Percentiles rank a stretch among this genome's conserved stretches.
These are phyloP conservation scores for fruit fly (Drosophila melanogaster) DNA, from an alignment of 1,140 invertebrate genomes.

Conservation along the genomic window Release_6_plus_ISO1_MT NT_037436.4:4265001-4265500, in stretches of 20 bases:
- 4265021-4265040: too few relatives aligned
- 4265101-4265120: neutral
- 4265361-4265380: slow-evolving; percentile 4
- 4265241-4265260: slow-evolving; percentile 41
- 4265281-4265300: slow-evolving; percentile 31
- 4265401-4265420: slow-evolving; percentile 47
- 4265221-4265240: slow-evolving; percentile 30
- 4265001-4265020: too few relatives aligned
- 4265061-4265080: too few relatives aligned
- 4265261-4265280: slow-evolving; percentile 62
- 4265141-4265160: neutral
- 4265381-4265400: slow-evolving; percentile 5
- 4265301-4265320: slow-evolving; percentile 5
- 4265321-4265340: slow-evolving; percentile 13
- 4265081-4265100: too few relatives aligned
- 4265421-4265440: slow-evolving; percentile 49
- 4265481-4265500: slow-evolving; percentile 53
- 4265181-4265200: slow-evolving; percentile 17
- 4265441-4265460: slow-evolving; percentile 45
- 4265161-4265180: neutral
- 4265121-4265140: neutral
- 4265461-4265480: slow-evolving; percentile 44
- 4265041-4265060: too few relatives aligned
- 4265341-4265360: slow-evolving; percentile 53
- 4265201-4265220: slow-evolving; percentile 17